Conservation (phyloP, 2,113 vertebrate genomes). For the Oplegnathus fasciatus region DNA sequence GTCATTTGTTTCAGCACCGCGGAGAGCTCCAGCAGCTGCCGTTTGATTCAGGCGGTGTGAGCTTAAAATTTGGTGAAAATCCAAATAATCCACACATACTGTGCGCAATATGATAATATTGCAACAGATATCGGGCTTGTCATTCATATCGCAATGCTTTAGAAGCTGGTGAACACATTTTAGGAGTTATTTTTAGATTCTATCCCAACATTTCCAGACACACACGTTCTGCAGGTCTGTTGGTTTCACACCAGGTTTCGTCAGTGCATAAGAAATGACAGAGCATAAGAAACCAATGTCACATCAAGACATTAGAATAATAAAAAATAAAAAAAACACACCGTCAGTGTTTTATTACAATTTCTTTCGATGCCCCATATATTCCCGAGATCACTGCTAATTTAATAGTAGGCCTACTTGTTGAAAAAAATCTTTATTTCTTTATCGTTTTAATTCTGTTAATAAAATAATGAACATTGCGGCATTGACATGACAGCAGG, state of each 20-base stretch:
- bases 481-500: not conserved
- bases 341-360: not conserved
- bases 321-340: not conserved
- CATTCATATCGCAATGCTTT: not conserved
- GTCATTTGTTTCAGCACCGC: slow-evolving; percentile 46
- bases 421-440: not conserved
- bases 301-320: not conserved
- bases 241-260: not conserved
- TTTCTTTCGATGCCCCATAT: not conserved
- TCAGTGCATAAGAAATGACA: not conserved
- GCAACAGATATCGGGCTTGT: not conserved
- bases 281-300: not conserved
- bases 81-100: not conserved
- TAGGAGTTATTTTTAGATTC: not conserved
- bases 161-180: not conserved
- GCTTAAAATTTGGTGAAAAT: not conserved
- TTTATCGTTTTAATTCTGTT: not conserved
- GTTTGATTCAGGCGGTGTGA: not conserved
- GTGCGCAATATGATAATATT: not conserved
- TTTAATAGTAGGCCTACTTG: not conserved
- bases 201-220: not conserved
- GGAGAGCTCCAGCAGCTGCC: slow-evolving; percentile 49
- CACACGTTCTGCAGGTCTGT: not conserved
- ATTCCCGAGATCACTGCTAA: not conserved
- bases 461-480: not conserved